Evolutionary conservation across 2,113 vertebrate genomes (phyloP), one percentile per base, ranked within the genome.

Genomic region (Gorsachius goisagi): DNA sequence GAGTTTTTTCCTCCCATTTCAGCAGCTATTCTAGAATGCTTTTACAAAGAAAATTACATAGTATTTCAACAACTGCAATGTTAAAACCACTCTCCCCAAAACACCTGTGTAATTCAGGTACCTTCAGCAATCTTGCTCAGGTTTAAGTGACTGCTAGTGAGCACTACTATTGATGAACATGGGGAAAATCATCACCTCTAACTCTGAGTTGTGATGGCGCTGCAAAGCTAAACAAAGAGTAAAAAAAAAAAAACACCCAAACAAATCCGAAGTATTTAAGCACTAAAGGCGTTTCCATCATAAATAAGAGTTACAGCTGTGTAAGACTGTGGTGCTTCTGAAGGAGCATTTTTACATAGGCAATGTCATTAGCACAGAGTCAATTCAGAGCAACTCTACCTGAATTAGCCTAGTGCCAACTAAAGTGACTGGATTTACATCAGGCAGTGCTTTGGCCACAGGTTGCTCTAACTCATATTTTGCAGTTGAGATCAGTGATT

Each of bases 141-240:
- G 75, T 91, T 82, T 91, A 94, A 93, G 74, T 88, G 58, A 97
- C 78, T 96, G 88, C 53, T 89, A 85, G 52, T 75, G 86, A 89
- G 87, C 39, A 3, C 49, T 87, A 80, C 87, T 94, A 87, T 45
- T 82, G 94, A 92, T 64, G 84, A 91, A 78, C 66, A 89, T 32
- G 62, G 92, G 62, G 74, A 93, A 52, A 89, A 80, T 92, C 78
- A 95, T 71, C 79, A 90, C 88, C 63, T 84, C 5, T 91, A 68
- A 52, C 72, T 93, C 63, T 93, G 85, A 96, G 66, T 85, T 93
- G 78, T 90, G 78, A 93, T 60, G 72, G 72, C 82, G 95, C 88
- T 91, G 82, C 52, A 94, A 95, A 91, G n/a, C n/a, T n/a, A n/a
- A n/a, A n/a, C n/a, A n/a, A n/a, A n/a, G 45, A 68, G 45, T 78